phyloP scores from a whole-genome alignment of 2,888 invertebrate species.

The Drosophila kambysellisi region DNA sequence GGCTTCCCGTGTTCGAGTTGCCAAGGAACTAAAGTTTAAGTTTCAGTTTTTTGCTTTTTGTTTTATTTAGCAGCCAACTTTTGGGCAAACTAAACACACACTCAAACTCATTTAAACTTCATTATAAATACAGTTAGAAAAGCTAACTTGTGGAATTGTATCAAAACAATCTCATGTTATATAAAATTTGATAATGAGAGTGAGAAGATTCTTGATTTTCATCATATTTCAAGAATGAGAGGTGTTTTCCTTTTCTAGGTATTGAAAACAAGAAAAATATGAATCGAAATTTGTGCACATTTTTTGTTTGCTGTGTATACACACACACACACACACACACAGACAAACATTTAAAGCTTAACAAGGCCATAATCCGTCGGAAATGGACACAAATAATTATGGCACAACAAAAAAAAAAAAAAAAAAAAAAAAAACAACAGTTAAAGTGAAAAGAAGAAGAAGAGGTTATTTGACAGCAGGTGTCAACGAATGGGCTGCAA shows the following conservation, averaged over 20 bases:
- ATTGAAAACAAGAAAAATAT: not conserved
- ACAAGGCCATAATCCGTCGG: slow-evolving; percentile 16
- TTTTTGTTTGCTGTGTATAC: not conserved
- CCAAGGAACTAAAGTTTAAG: slow-evolving; percentile 13
- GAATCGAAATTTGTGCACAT: not conserved
- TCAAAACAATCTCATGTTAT: not conserved
- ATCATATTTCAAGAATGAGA: not conserved
- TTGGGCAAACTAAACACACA: slow-evolving; percentile 4
- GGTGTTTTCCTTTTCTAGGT: not conserved
- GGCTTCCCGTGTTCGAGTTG: slow-evolving; percentile 46
- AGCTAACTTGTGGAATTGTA: not conserved
- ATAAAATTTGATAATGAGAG: not conserved
- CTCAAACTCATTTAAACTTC: not conserved
- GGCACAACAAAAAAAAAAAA: not conserved
- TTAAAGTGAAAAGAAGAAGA: not conserved
- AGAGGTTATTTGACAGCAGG: slow-evolving; percentile 13
- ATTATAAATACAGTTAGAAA: not conserved
- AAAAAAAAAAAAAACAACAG: not conserved
- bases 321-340: not conserved
- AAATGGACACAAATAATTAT: slow-evolving; percentile 12
- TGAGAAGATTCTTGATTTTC: too few relatives aligned
- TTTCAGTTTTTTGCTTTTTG: not conserved
- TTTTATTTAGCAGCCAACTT: slow-evolving; percentile 26
- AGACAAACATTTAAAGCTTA: slow-evolving; percentile 2
- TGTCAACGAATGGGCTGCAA: not conserved